A percentile compares a stretch with the other conserved stretches of the same genome.
These are phyloP conservation scores for Acanthopagrus latus DNA, from an alignment of 2,797 vertebrate species.

Conservation along the genomic window DNA sequence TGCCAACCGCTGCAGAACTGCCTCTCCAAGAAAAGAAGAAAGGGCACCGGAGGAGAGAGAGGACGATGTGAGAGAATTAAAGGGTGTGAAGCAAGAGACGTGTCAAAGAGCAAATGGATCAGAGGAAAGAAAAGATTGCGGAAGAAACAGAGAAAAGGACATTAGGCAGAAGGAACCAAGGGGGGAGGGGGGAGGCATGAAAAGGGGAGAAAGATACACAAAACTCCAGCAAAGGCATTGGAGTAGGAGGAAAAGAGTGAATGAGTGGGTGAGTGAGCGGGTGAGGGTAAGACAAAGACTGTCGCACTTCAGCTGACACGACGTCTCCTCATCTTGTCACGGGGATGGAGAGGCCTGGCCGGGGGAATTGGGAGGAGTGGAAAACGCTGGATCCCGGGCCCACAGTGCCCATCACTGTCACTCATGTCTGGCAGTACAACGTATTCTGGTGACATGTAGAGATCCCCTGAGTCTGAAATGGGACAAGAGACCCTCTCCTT, in stretches of 20 bases:
- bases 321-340: slow-evolving; percentile 80
- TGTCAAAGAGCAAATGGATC: slow-evolving; percentile 18
- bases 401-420: slow-evolving; percentile 83
- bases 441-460: slow-evolving; percentile 70
- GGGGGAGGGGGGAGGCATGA: slow-evolving; percentile 2
- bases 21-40: slow-evolving; percentile 31
- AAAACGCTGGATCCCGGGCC: slow-evolving; percentile 68
- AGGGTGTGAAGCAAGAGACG: background rate
- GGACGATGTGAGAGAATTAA: background rate
- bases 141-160: background rate
- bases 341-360: slow-evolving; percentile 60
- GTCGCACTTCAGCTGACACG: slow-evolving; percentile 67
- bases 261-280: slow-evolving; percentile 39
- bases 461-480: slow-evolving; percentile 68
- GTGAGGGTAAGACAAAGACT: slow-evolving; percentile 49
- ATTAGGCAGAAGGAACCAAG: background rate
- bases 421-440: slow-evolving; percentile 73
- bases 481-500: slow-evolving; percentile 49
- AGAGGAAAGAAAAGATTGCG: slow-evolving; percentile 9
- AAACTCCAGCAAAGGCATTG: background rate
- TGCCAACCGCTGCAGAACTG: slow-evolving; percentile 45
- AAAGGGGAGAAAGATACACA: slow-evolving; percentile 10
- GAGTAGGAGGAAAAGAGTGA: background rate
- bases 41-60: slow-evolving; percentile 8
- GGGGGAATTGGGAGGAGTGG: slow-evolving; percentile 73